Base-by-base conservation (phyloP, 2,888 invertebrate genomes). In the Mesorhabditis belari region DNA sequence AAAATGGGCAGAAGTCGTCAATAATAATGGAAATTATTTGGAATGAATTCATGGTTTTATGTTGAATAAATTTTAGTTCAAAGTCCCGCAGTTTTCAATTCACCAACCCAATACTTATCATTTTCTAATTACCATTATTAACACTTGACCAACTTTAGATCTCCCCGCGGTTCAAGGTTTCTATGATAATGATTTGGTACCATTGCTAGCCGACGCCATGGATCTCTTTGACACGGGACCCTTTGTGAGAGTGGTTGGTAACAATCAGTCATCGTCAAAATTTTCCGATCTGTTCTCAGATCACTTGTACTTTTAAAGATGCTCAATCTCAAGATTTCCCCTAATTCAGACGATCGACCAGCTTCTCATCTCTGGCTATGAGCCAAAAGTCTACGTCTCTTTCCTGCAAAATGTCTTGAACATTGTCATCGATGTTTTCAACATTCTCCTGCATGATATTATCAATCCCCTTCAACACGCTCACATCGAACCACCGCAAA, bases 311-410 rank as follows among this genome's bases (percentile, higher is more conserved):
- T 1, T 44, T 21, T 50, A 23, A 44, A 24, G 19, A 29, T n/a
- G 5, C 12, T 27, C 21, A 29, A 35, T 56, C 27, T n/a, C 28
- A 5, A 27, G 4, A 57, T 51, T 21, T 49, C 49, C 35, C 28
- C 19, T 9, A 9, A 44, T 62, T 56, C 61, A 75, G 74, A 73
- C 71, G 17, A 71, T 73, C 21, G 73, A 75, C 55, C 63, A 75
- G 52, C 58, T 75, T 12, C 60, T 75, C 51, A 73, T 69, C 58
- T 67, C 69, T 49, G 73, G 75, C n/a, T 73, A 73, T 62, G 62
- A 64, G n/a, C 60, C 71, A 28, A 73, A 73, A 6, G 57, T 73
- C 44, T n/a, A 51, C 53, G 19, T 9, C 53, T 24, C 25, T 5
- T 53, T 59, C 59, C 5, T 59, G 12, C 21, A 35, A 4, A 6